Base-by-base conservation (phyloP, 1,140 invertebrate genomes). In the Habropoda laboriosa region DNA sequence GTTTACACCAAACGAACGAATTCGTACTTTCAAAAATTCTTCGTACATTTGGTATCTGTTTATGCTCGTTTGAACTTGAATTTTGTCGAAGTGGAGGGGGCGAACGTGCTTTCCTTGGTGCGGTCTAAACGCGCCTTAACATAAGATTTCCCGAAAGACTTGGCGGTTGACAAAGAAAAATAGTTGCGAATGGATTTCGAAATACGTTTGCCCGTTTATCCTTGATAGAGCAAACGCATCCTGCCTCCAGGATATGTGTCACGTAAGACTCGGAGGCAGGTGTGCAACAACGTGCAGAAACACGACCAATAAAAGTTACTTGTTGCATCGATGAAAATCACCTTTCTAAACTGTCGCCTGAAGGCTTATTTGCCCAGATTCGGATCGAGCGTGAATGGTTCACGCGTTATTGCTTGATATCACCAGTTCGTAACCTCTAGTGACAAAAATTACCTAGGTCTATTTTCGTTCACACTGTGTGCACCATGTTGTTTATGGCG, bases 331-430 rank as follows among this genome's bases (percentile, higher is more conserved):
- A 73, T 79, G 77, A 63, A 73, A 79, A 57, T 79, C 58, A 51
- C 77, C 77, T 79, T 73, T 79, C 77, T 79, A 79, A 79, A 73
- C 77, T 64, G 58, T 79, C 47, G 77, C 77, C 49, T 18, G 18
- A 7, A 45, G 77, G 70, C 21, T n/a, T 49, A 12, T 60, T 38
- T 40, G 38, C 38, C 10, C 6, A 38, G 53, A 73, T 73, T 47
- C 45, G n/a, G 57, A 47, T 57, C 58, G 47, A 64, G 30, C 32
- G 47, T 30, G 58, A 57, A n/a, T 21, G n/a, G 42, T 63, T 13
- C 32, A 61, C 38, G 47, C 30, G 58, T 73, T 79, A 79, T 79
- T 58, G 68, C 38, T 64, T 47, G 70, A 55, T 51, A 58, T 16
- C 68, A 73, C 40, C 13, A 40, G 64, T 42, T 40, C 58, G 27